Percentiles rank a stretch among this genome's conserved stretches.
phyloP scores from a whole-genome alignment of 2,888 invertebrate genomes.

The Morinoia aosen region DNA sequence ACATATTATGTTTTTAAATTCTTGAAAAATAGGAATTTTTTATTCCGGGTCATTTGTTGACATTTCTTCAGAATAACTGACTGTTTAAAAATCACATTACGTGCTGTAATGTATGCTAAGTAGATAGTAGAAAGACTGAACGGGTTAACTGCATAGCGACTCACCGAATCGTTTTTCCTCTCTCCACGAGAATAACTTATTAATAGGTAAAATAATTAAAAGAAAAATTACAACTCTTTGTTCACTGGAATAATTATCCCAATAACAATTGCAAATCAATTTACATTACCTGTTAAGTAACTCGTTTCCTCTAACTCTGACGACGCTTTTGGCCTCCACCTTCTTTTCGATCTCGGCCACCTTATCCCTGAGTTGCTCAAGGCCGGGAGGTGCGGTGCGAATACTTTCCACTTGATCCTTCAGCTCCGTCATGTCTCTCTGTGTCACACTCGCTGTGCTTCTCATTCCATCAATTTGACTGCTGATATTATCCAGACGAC shows the following conservation, averaged over 20 bases:
- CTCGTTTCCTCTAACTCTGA: slow-evolving; percentile 14
- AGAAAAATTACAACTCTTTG: neutral
- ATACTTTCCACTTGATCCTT: neutral
- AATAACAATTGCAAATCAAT: neutral
- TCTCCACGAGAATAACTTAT: neutral
- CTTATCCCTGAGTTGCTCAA: neutral
- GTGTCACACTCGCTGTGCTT: neutral
- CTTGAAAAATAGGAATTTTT: too few relatives aligned
- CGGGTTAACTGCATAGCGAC: neutral
- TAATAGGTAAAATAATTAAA: neutral
- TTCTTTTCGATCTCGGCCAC: neutral
- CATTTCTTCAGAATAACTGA: too few relatives aligned
- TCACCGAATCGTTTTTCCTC: neutral
- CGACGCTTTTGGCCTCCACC: neutral
- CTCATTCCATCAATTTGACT: neutral
- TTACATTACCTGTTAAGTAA: neutral
- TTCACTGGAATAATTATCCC: neutral
- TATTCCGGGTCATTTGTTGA: too few relatives aligned
- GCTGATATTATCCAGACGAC: neutral
- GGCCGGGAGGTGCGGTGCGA: neutral
- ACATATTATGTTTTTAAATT: too few relatives aligned
- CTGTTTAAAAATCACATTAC: too few relatives aligned
- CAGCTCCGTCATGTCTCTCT: neutral
- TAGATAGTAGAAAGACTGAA: too few relatives aligned
- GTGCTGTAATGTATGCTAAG: too few relatives aligned